phyloP scores from a whole-genome alignment of 1,140 invertebrate species.

The Cataglyphis hispanica region DNA sequence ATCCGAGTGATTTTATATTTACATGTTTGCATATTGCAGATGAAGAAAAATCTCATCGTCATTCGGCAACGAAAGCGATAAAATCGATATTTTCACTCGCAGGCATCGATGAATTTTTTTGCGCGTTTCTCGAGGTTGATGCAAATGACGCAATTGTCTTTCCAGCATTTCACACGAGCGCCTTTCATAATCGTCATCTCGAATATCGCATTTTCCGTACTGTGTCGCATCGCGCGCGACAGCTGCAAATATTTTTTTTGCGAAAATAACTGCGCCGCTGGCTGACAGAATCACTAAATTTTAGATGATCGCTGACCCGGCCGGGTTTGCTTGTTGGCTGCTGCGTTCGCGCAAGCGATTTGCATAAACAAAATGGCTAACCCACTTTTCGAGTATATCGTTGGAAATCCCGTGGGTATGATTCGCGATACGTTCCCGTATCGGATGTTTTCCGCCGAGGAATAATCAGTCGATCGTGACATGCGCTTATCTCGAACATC shows the following conservation, averaged over 20 bases:
- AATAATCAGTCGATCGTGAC: conserved; percentile 56
- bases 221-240: conserved; percentile 9
- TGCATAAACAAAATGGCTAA: conserved; percentile 70
- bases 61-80: not conserved
- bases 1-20: conserved; percentile 15
- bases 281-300: conserved; percentile 47
- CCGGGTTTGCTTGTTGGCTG: not conserved
- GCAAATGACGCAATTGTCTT: conserved; percentile 64
- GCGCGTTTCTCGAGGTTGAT: conserved; percentile 22
- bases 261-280: conserved; percentile 50
- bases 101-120: not conserved
- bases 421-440: not conserved
- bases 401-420: conserved; percentile 46
- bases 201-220: conserved; percentile 41
- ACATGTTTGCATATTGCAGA: conserved; percentile 18
- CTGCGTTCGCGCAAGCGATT: conserved; percentile 30
- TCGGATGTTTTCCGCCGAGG: conserved; percentile 24
- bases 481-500: conserved; percentile 32
- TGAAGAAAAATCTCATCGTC: conserved; percentile 19
- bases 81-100: conserved; percentile 21
- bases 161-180: conserved; percentile 52
- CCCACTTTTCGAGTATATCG: conserved; percentile 63
- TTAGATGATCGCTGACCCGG: conserved; percentile 28
- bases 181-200: conserved; percentile 65
- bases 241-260: conserved; percentile 47